Percentiles rank a stretch among this genome's conserved stretches.
Evolutionary conservation across 2,797 vertebrate species (phyloP).

Genomic region (Acanthornis magna): DNA sequence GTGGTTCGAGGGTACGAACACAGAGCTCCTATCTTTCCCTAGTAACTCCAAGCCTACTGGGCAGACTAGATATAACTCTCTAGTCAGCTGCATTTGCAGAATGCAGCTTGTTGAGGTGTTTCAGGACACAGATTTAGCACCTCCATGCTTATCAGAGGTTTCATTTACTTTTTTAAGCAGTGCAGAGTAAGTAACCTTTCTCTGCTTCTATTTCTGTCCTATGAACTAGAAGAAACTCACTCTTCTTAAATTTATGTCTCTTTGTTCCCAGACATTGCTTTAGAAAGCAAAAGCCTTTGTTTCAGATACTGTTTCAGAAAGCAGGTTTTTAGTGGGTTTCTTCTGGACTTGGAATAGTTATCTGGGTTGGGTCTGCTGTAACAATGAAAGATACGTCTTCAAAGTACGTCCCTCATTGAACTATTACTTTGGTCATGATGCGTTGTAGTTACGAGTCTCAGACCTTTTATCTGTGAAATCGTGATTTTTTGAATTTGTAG

Average conservation of each 20-base stretch:
- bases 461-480: not conserved
- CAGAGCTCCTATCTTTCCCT: not conserved
- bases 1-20: not conserved
- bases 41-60: not conserved
- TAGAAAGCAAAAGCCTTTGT: not conserved
- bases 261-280: not conserved
- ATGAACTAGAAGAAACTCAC: not conserved
- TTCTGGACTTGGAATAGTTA: not conserved
- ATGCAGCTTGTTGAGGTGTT: not conserved
- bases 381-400: not conserved
- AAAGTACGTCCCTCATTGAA: not conserved
- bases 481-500: not conserved
- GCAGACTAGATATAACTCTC: not conserved
- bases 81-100: not conserved
- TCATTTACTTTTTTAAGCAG: not conserved
- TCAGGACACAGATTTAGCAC: rapidly evolving
- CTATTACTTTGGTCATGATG: not conserved
- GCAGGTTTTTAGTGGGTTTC: not conserved
- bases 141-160: not conserved
- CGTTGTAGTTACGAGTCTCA: not conserved
- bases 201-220: not conserved
- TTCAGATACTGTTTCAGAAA: not conserved
- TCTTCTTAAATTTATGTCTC: not conserved
- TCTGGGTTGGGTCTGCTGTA: not conserved
- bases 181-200: not conserved